Conservation (phyloP, 1,140 invertebrate species). For the Nilaparvata lugens region DNA sequence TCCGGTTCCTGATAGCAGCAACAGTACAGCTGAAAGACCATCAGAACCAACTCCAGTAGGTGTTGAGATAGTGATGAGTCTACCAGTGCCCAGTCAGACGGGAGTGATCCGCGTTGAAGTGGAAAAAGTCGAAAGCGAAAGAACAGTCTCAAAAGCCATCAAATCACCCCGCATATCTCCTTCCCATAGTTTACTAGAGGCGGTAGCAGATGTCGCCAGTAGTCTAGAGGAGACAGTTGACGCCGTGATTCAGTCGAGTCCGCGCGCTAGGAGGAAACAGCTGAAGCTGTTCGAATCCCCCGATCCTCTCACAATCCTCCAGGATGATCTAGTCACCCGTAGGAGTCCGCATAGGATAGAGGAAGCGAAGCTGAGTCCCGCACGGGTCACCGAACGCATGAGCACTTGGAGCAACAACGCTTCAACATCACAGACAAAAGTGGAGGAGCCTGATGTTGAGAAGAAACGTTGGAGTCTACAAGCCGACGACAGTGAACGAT, state of each 20-base stretch:
- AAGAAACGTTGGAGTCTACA: constrained; percentile 11
- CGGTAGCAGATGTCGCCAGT: constrained; percentile 51
- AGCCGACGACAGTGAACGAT: not conserved
- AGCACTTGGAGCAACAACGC: not conserved
- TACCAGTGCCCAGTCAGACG: not conserved
- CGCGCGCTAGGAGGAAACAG: constrained; percentile 40
- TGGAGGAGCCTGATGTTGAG: too few relatives aligned
- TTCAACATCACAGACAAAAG: not conserved
- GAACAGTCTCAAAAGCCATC: not conserved
- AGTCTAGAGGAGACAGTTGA: constrained; percentile 58
- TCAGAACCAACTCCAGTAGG: too few relatives aligned
- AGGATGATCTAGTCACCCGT: constrained; percentile 18
- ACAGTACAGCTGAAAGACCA: not conserved
- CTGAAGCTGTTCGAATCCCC: constrained; percentile 37
- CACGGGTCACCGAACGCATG: not conserved
- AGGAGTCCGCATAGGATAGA: constrained; percentile 11
- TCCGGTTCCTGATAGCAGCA: not conserved
- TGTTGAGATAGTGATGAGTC: not conserved
- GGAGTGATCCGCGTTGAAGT: constrained; percentile 16
- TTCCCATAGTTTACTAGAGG: constrained; percentile 45
- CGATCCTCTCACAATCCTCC: constrained; percentile 31
- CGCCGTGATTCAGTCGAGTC: constrained; percentile 48
- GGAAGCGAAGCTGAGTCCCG: not conserved
- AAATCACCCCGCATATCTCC: constrained; percentile 26
- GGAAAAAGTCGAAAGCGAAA: constrained; percentile 17